Base-by-base conservation (phyloP, 2,113 vertebrate genomes). In the Tachycineta bicolor region DNA sequence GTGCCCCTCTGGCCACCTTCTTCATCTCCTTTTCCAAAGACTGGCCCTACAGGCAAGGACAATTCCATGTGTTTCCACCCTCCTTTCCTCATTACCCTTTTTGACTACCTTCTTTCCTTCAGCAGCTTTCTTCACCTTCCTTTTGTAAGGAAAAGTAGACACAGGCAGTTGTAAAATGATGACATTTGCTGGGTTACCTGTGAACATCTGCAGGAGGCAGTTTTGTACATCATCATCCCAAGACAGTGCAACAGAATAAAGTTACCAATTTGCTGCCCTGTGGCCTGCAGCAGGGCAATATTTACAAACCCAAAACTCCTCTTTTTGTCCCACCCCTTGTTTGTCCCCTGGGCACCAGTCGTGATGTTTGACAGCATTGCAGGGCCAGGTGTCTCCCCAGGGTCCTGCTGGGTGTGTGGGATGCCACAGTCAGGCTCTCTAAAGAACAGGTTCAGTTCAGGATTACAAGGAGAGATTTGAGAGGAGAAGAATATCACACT, bases 31-130 rank as follows among this genome's bases (percentile, higher is more conserved):
- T 87, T 59, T 60, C 33, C 47, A 33, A 64, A 79, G 62, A 44
- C 34, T 83, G 44, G 18, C 8, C 29, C 29, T 25, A 12, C 2
- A 3, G 41, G 5, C 6, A 9, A 71, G 34, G 21, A 16, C 12
- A 83, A 9, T 21, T 81, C 5, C 3, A 0, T 0, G 1, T 19
- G 14, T 19, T 87, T 63, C 74, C 1, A 4, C 21, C 15, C 15
- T 63, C 28, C 33, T 70, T 64, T 69, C 41, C 50, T 60, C 5
- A 1, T 76, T 33, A 29, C 18, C 14, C 41, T 3, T 78, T 88
- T 85, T 71, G 56, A 16, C 44, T 62, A 1, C 9, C 24, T 82
- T 71, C 41, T 62, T n/a, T 69, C 69, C n/a, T 82, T 62, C 2
- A 1, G 26, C 83, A 85, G 31, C 26, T 79, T 67, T 18, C 43